Percentiles rank a stretch among this genome's conserved stretches.
Conservation (phyloP, 2,113 vertebrate genomes). For the Psammodynastes pulverulentus region DNA sequence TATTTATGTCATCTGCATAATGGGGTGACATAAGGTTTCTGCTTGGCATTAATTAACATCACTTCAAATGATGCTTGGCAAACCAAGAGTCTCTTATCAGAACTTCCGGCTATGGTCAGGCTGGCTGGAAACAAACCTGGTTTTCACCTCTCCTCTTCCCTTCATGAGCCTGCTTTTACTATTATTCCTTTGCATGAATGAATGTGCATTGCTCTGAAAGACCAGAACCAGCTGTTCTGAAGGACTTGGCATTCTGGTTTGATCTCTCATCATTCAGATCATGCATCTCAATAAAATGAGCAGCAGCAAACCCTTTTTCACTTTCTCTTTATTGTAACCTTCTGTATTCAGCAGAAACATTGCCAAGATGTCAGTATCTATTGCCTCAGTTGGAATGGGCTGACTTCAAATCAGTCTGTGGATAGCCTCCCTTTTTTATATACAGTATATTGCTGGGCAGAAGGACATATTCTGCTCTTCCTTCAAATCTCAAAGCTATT, state of each 20-base stretch:
- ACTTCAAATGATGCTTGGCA: not conserved
- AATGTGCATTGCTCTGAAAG: slow-evolving; percentile 25
- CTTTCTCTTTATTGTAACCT: not conserved
- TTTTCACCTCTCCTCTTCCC: not conserved
- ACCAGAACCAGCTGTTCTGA: slow-evolving; percentile 10
- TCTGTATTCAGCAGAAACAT: slow-evolving; percentile 31
- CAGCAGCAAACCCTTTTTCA: slow-evolving; percentile 54
- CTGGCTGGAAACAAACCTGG: not conserved
- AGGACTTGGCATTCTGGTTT: slow-evolving; percentile 44
- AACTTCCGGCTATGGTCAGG: not conserved
- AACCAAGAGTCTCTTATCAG: not conserved
- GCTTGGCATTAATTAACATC: not conserved
- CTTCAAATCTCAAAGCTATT: not conserved
- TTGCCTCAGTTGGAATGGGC: not conserved
- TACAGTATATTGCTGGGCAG: not conserved
- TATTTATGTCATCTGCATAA: not conserved
- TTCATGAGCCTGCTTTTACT: slow-evolving; percentile 9
- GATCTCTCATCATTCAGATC: slow-evolving; percentile 45
- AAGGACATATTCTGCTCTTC: not conserved
- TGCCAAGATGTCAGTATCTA: not conserved
- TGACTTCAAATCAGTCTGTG: slow-evolving; percentile 17
- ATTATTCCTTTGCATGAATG: slow-evolving; percentile 30
- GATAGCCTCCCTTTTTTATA: not conserved
- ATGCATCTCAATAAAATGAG: slow-evolving; percentile 49
- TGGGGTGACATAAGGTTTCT: not conserved